These are phyloP conservation scores for Pseudoatta argentina DNA, from an alignment of 1,140 invertebrate species.

Conservation along the genomic window DNA sequence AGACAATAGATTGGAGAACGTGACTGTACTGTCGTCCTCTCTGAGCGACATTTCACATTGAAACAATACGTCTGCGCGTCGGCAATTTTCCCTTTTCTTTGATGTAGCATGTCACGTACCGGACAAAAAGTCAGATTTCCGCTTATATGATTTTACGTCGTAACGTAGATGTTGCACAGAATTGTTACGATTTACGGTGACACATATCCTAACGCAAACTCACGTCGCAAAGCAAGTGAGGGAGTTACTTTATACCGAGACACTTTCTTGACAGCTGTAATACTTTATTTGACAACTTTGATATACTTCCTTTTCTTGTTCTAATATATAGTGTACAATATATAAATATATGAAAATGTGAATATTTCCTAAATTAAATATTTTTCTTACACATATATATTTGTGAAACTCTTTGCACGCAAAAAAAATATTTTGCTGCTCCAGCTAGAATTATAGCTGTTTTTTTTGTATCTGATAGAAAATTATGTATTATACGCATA, in stretches of 20 bases:
- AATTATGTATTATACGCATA: too few species aligned
- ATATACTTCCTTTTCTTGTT: background rate
- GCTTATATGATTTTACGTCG: conserved; percentile 16
- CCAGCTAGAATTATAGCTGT: too few species aligned
- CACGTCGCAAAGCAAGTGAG: background rate
- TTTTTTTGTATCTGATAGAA: too few species aligned
- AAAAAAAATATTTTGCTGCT: too few species aligned
- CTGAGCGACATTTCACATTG: conserved; percentile 43
- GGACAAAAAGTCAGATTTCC: conserved; percentile 50
- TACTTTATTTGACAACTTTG: background rate
- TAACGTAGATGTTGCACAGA: background rate
- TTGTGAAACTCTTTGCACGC: background rate
- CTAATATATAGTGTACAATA: background rate
- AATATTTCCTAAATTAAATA: background rate
- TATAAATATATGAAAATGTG: background rate
- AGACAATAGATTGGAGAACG: conserved; percentile 44
- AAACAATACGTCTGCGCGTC: conserved; percentile 29
- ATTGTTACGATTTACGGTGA: conserved; percentile 14
- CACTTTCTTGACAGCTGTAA: background rate
- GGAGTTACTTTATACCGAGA: background rate
- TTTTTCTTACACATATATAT: background rate
- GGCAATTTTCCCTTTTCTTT: conserved; percentile 51
- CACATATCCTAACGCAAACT: conserved; percentile 20
- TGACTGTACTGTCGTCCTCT: conserved; percentile 33
- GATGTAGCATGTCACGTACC: conserved; percentile 9